phyloP scores from a whole-genome alignment of 2,888 invertebrate genomes.

The Sialis lutaria region DNA sequence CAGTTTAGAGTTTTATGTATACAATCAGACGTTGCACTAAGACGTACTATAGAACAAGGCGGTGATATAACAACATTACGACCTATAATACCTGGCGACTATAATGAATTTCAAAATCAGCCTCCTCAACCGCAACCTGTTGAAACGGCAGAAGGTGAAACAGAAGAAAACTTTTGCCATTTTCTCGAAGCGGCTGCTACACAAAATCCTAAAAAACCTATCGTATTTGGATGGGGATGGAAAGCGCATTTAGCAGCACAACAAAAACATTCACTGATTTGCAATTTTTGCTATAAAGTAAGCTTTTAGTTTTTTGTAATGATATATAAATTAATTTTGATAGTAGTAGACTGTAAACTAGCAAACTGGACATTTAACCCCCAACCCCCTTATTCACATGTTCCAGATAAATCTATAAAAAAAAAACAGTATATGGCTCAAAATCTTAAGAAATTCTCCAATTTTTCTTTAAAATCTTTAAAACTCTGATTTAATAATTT shows the following conservation, averaged over 20 bases:
- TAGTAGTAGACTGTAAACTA: no score
- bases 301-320: no score
- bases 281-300: slow-evolving; percentile 4
- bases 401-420: no score
- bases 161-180: neutral
- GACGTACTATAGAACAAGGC: slow-evolving; percentile 1
- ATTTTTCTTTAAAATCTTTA: no score
- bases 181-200: neutral
- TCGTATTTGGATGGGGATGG: neutral
- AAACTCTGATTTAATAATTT: no score
- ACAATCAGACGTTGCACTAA: slow-evolving; percentile 3
- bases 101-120: neutral
- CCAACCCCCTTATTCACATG: no score
- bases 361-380: no score
- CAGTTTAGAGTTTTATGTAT: slow-evolving; percentile 4
- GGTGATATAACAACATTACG: slow-evolving; percentile 1
- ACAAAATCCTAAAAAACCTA: neutral
- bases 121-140: neutral
- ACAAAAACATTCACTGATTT: slow-evolving; percentile 2
- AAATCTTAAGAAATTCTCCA: no score
- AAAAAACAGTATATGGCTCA: no score
- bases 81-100: neutral
- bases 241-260: neutral
- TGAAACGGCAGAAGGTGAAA: neutral
- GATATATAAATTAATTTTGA: no score